Evolutionary conservation across 1,140 invertebrate species (phyloP).

Genomic region (Eupeodes corollae): DNA sequence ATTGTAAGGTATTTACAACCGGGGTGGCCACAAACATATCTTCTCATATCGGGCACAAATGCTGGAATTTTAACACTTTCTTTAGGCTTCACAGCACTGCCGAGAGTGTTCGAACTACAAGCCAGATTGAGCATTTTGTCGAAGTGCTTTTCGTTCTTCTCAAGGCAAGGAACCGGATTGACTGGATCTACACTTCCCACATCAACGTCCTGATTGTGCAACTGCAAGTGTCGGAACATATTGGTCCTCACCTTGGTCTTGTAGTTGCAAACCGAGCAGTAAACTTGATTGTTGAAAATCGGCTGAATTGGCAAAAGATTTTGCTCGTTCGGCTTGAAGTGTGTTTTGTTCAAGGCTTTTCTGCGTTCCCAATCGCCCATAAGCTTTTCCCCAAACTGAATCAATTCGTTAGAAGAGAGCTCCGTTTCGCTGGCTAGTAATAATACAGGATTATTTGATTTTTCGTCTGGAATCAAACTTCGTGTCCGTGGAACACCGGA

Average conservation of each 20-base stretch:
- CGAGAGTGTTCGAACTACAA: slow-evolving; percentile 45
- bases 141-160: slow-evolving; percentile 66
- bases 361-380: slow-evolving; percentile 5
- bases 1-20: slow-evolving; percentile 60
- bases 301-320: slow-evolving; percentile 49
- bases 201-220: slow-evolving; percentile 49
- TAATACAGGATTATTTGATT: slow-evolving; percentile 13
- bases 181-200: slow-evolving; percentile 53
- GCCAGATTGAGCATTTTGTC: slow-evolving; percentile 76
- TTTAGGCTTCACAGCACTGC: background rate
- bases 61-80: slow-evolving; percentile 11
- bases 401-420: slow-evolving; percentile 13
- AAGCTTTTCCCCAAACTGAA: slow-evolving; percentile 12
- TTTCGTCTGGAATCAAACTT: background rate
- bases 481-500: slow-evolving; percentile 7
- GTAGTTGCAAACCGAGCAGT: slow-evolving; percentile 56
- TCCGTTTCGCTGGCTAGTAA: slow-evolving; percentile 40
- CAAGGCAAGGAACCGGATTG: slow-evolving; percentile 68
- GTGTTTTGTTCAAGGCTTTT: slow-evolving; percentile 23
- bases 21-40: slow-evolving; percentile 56
- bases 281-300: slow-evolving; percentile 50
- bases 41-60: slow-evolving; percentile 51
- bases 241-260: slow-evolving; percentile 63
- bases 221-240: slow-evolving; percentile 56
- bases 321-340: slow-evolving; percentile 49